Evolutionary conservation across 2,888 invertebrate species (phyloP).

Genomic region (Gymnoscelis rufifasciata): DNA sequence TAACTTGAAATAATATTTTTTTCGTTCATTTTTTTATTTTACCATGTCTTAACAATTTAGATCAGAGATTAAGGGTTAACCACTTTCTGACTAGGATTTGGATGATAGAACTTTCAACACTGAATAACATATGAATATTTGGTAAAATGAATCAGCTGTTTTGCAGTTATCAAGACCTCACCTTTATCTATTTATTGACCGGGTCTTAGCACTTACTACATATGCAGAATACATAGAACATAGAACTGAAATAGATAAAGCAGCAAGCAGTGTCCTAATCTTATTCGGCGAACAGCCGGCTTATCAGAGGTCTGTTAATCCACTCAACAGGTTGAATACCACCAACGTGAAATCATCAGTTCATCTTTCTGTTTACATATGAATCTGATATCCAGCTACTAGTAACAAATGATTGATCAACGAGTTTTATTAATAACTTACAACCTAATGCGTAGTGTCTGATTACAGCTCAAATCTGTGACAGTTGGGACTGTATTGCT

Average conservation of each 20-base stretch:
- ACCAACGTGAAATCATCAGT: background rate
- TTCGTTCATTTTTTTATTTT: too few species aligned
- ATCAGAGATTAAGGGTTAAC: too few species aligned
- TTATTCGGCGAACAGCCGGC: constrained; percentile 19
- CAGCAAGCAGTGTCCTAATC: background rate
- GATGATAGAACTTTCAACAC: too few species aligned
- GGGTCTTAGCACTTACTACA: too few species aligned
- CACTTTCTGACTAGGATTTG: too few species aligned
- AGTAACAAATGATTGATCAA: constrained; percentile 39
- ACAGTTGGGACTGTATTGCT: constrained; percentile 38
- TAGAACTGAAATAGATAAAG: background rate
- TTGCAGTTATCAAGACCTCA: too few species aligned
- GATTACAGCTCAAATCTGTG: constrained; percentile 51
- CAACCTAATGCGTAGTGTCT: constrained; percentile 68
- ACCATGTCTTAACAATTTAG: too few species aligned
- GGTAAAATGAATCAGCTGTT: too few species aligned
- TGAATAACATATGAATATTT: too few species aligned
- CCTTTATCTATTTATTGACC: too few species aligned
- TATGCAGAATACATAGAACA: too few species aligned
- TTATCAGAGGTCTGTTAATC: constrained; percentile 15
- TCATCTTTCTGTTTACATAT: constrained; percentile 20
- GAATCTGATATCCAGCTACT: constrained; percentile 21
- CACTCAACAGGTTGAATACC: constrained; percentile 27
- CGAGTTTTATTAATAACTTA: constrained; percentile 59
- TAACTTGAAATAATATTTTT: too few species aligned